These are phyloP conservation scores for Nyctibius grandis DNA, from an alignment of 2,797 vertebrate genomes.

Conservation along the genomic window DNA sequence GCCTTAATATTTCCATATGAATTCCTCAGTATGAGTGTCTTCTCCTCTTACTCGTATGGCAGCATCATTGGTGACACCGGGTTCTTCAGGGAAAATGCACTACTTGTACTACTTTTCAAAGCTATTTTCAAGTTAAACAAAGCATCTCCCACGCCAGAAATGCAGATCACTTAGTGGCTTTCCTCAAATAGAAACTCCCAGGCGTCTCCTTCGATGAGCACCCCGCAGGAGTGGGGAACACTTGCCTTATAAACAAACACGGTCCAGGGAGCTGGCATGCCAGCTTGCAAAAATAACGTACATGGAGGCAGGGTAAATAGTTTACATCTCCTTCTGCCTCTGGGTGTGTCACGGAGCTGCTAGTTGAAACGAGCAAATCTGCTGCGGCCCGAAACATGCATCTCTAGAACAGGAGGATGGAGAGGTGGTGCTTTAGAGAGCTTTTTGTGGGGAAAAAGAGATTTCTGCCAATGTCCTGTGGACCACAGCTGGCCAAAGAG, in stretches of 20 bases:
- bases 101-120: not conserved
- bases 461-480: rapidly evolving
- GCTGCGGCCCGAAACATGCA: rapidly evolving
- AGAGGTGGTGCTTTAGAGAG: not conserved
- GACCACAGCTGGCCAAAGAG: not conserved
- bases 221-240: not conserved
- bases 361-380: not conserved
- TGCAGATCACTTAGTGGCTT: conserved; percentile 2
- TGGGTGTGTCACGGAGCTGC: conserved; percentile 39
- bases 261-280: not conserved
- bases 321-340: conserved; percentile 55
- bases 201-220: not conserved
- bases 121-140: conserved; percentile 32
- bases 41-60: not conserved
- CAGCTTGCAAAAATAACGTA: not conserved
- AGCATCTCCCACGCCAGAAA: not conserved
- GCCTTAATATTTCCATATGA: not conserved
- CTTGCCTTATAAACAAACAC: conserved; percentile 45
- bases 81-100: not conserved
- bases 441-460: not conserved
- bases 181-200: conserved; percentile 26
- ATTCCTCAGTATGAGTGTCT: rapidly evolving
- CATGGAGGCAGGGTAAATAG: conserved; percentile 3
- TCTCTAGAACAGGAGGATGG: not conserved
- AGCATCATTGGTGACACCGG: not conserved